Percentiles rank a stretch among this genome's conserved stretches.
Conservation (phyloP, 2,113 vertebrate species). For the Rhinolophus sinicus region DNA sequence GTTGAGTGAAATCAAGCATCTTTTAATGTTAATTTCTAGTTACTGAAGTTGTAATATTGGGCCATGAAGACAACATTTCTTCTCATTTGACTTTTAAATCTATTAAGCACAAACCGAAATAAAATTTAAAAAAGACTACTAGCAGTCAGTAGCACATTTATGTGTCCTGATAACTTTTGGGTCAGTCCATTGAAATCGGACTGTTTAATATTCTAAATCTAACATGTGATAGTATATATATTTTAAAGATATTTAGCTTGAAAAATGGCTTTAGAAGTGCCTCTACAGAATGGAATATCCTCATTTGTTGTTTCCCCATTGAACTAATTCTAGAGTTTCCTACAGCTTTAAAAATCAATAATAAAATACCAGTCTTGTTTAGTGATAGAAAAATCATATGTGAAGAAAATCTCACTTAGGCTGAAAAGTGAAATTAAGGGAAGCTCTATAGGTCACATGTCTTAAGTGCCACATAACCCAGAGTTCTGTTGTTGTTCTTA, state of each 20-base stretch:
- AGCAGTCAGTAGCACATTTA: background rate
- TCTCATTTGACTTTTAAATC: background rate
- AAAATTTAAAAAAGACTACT: background rate
- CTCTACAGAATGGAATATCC: background rate
- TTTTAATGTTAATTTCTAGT: background rate
- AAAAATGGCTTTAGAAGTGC: background rate
- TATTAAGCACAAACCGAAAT: constrained; percentile 7
- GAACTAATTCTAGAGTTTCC: background rate
- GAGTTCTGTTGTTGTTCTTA: background rate
- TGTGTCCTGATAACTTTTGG: background rate
- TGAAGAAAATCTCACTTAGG: constrained; percentile 37
- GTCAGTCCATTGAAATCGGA: background rate
- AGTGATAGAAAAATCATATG: constrained; percentile 9
- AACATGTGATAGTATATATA: background rate
- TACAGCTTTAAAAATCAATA: background rate
- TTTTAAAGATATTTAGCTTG: background rate
- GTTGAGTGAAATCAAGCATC: background rate
- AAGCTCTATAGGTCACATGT: background rate
- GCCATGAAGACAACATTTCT: background rate
- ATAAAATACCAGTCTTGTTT: background rate
- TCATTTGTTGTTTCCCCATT: background rate
- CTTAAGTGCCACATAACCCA: background rate
- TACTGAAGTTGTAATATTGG: background rate
- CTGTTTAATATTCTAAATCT: background rate
- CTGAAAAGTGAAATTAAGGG: background rate